These are phyloP conservation scores for Linyphia triangularis DNA, from an alignment of 2,888 invertebrate species.

Conservation along the genomic window DNA sequence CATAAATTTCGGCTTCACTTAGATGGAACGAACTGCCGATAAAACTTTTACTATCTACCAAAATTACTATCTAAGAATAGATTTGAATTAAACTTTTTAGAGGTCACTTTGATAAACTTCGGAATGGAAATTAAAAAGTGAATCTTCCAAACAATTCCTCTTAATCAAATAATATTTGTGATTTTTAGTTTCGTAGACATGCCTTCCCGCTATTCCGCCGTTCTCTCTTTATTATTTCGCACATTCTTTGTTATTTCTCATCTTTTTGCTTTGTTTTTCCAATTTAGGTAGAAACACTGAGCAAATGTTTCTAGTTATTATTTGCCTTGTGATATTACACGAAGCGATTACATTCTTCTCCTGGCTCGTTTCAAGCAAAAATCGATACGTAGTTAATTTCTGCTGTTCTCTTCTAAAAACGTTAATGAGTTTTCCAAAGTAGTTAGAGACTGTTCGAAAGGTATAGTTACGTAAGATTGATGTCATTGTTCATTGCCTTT, in stretches of 20 bases:
- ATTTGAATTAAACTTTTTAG: no score
- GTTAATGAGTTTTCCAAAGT: constrained; percentile 5
- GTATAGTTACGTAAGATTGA: neutral
- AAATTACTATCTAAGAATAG: no score
- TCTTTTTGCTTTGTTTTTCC: neutral
- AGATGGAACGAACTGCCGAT: no score
- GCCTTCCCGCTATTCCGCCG: neutral
- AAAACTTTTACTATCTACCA: no score
- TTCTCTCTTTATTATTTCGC: neutral
- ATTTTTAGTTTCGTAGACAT: neutral
- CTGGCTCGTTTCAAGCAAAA: neutral
- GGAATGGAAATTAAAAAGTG: no score
- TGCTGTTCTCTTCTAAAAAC: neutral
- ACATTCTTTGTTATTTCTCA: no score
- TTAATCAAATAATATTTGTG: no score
- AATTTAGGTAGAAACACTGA: neutral
- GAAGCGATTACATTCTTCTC: neutral
- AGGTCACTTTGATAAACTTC: no score
- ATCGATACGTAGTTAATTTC: constrained; percentile 18
- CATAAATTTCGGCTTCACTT: no score
- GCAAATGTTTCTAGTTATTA: neutral
- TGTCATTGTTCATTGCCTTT: neutral
- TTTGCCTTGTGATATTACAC: neutral
- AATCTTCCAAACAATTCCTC: no score
- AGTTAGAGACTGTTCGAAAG: neutral